phyloP scores from a whole-genome alignment of 2,113 vertebrate genomes.

The Isichthys henryi region DNA sequence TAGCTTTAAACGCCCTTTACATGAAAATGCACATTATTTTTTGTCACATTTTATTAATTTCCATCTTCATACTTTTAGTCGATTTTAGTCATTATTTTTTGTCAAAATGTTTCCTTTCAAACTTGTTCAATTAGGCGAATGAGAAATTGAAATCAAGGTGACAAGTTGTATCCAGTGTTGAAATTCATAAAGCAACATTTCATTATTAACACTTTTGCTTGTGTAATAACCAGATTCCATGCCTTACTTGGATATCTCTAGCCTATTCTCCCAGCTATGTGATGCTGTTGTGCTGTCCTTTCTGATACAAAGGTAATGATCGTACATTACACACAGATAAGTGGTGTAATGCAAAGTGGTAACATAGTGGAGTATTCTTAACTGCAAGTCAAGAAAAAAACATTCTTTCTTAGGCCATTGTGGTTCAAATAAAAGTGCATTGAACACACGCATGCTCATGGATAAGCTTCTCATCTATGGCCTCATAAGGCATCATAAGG shows the following conservation, averaged over 20 bases:
- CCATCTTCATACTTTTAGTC: background rate
- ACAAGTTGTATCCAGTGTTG: no score
- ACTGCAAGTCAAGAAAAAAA: background rate
- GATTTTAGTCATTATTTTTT: background rate
- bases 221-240: background rate
- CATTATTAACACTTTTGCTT: background rate
- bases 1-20: no score
- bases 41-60: no score
- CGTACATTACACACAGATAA: background rate
- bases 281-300: background rate
- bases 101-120: background rate
- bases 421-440: background rate
- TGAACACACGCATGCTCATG: no score
- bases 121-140: background rate
- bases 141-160: no score
- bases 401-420: background rate
- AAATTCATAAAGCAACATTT: background rate
- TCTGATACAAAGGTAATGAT: background rate
- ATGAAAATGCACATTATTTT: no score
- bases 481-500: no score
- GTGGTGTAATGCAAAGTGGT: background rate
- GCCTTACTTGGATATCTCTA: background rate
- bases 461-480: no score
- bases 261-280: background rate
- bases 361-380: background rate